phyloP scores from a whole-genome alignment of 2,113 vertebrate genomes.

The Lycocorax pyrrhopterus region DNA sequence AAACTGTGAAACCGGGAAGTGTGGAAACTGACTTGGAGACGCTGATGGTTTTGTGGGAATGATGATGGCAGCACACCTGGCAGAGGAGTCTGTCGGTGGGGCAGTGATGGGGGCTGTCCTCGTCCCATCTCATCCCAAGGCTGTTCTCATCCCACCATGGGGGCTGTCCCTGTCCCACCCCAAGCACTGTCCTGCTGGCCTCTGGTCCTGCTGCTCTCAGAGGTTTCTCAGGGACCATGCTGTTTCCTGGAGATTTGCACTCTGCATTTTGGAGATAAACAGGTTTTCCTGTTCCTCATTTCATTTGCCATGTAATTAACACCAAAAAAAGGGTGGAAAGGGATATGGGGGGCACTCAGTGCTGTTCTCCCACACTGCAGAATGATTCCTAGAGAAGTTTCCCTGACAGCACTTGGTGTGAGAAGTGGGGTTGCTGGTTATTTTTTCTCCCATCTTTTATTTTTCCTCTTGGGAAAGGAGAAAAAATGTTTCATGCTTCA shows the following conservation, averaged over 20 bases:
- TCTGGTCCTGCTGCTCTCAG: neutral
- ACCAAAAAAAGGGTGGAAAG: no score
- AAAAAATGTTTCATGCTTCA: neutral
- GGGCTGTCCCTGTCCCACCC: neutral
- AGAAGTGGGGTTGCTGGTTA: neutral
- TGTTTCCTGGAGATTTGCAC: neutral
- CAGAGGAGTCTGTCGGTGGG: neutral
- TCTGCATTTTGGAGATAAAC: neutral
- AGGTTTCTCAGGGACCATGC: rapidly evolving
- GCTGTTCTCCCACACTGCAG: neutral
- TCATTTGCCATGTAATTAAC: neutral
- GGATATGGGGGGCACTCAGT: neutral
- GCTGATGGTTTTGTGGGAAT: neutral
- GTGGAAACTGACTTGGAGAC: rapidly evolving
- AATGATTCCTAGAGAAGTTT: neutral
- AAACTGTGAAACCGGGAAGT: neutral
- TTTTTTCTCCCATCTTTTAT: neutral
- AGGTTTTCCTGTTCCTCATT: neutral
- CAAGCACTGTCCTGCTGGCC: neutral
- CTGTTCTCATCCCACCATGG: neutral
- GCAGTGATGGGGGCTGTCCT: neutral
- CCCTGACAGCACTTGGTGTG: neutral
- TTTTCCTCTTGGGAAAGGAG: neutral
- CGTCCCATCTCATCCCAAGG: neutral
- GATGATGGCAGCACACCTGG: neutral